These are phyloP conservation scores for Drosophila melanica DNA, from an alignment of 1,140 invertebrate genomes.

Conservation along the genomic window DNA sequence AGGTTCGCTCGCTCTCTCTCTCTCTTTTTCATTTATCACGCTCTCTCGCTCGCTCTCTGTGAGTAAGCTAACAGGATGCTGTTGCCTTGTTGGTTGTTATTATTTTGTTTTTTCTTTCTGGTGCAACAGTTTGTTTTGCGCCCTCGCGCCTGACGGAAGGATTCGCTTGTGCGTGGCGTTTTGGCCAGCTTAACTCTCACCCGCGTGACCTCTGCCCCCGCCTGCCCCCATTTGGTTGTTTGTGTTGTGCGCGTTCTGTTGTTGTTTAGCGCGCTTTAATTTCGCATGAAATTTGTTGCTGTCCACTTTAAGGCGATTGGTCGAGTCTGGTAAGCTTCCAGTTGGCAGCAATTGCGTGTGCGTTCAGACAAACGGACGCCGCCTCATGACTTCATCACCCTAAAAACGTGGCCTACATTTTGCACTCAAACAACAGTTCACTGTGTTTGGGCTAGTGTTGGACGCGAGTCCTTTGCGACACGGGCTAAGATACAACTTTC, in stretches of 20 bases:
- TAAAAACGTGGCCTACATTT: too few species aligned
- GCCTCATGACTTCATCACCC: too few species aligned
- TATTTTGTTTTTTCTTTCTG: slow-evolving; percentile 8
- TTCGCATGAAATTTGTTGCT: too few species aligned
- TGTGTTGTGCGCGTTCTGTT: neutral
- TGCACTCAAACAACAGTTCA: too few species aligned
- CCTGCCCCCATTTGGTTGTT: neutral
- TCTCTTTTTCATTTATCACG: neutral
- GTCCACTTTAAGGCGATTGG: too few species aligned
- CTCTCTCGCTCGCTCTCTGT: slow-evolving; percentile 5
- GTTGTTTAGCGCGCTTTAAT: neutral
- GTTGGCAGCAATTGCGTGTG: too few species aligned
- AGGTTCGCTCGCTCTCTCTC: slow-evolving; percentile 3
- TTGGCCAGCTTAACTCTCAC: slow-evolving; percentile 3
- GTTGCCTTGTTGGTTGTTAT: slow-evolving; percentile 18
- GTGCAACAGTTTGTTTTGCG: slow-evolving; percentile 78
- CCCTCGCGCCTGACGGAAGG: slow-evolving; percentile 62
- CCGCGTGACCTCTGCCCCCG: neutral
- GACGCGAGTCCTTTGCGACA: too few species aligned
- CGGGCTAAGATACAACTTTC: too few species aligned
- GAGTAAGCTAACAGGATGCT: slow-evolving; percentile 20
- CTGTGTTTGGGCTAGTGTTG: too few species aligned
- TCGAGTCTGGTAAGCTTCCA: too few species aligned
- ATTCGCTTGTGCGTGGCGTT: slow-evolving; percentile 40
- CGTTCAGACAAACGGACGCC: too few species aligned